Evolutionary conservation across 2,888 invertebrate genomes (phyloP).

Genomic region (Liposcelis brunnea): DNA sequence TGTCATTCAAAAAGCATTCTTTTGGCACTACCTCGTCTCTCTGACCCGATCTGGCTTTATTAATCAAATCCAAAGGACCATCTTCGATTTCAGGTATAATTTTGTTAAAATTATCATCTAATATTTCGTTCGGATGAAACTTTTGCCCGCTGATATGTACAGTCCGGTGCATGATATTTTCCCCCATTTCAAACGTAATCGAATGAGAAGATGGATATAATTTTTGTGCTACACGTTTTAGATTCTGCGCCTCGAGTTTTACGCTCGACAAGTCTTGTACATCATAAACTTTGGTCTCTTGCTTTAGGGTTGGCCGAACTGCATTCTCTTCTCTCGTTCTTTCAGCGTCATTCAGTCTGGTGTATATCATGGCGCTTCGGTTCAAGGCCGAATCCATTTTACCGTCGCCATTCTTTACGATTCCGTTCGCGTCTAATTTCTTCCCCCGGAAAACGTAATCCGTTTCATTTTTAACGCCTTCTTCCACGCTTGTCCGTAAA

Average conservation of each 20-base stretch:
- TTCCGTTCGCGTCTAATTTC: constrained; percentile 27
- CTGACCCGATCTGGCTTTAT: too few species aligned
- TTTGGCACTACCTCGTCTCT: not conserved
- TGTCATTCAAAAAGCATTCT: constrained; percentile 8
- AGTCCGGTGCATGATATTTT: too few species aligned
- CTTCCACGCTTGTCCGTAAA: constrained; percentile 50
- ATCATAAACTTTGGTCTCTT: too few species aligned
- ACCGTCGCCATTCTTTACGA: constrained; percentile 11
- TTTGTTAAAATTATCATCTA: too few species aligned
- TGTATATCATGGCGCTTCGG: too few species aligned
- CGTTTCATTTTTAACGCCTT: constrained; percentile 14
- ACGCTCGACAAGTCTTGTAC: not conserved
- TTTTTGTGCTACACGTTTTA: constrained; percentile 6
- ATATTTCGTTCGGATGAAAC: too few species aligned
- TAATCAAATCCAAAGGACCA: too few species aligned
- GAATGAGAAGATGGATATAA: not conserved
- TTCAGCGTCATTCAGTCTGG: constrained; percentile 15
- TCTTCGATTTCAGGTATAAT: too few species aligned
- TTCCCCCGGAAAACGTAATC: constrained; percentile 27
- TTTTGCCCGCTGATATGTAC: too few species aligned
- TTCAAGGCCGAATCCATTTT: constrained; percentile 10
- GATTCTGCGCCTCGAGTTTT: constrained; percentile 1
- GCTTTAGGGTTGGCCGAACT: not conserved
- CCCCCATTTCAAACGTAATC: too few species aligned
- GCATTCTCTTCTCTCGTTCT: not conserved